Conservation (phyloP, 2,888 invertebrate species). For the Ctenicera cuprea region DNA sequence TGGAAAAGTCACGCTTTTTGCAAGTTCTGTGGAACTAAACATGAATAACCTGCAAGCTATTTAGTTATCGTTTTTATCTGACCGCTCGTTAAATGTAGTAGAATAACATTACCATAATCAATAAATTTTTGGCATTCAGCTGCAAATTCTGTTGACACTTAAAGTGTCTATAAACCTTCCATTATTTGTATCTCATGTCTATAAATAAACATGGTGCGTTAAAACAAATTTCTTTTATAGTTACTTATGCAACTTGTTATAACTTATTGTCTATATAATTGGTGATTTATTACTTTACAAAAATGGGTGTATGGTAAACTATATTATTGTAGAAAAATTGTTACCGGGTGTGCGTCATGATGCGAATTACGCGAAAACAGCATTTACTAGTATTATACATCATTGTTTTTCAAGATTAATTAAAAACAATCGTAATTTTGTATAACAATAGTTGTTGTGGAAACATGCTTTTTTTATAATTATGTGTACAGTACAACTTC, state of each 20-base stretch:
- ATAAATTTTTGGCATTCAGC: slow-evolving; percentile 16
- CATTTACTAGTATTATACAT: too few species aligned
- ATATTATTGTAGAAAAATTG: too few species aligned
- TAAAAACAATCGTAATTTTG: too few species aligned
- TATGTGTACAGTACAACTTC: too few species aligned
- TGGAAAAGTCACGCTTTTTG: slow-evolving; percentile 32
- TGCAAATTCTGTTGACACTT: slow-evolving; percentile 17
- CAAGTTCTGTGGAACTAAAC: slow-evolving; percentile 26
- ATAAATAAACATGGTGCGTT: slow-evolving; percentile 37
- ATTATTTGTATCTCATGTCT: slow-evolving; percentile 28
- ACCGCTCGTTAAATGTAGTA: neutral
- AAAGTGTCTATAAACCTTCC: slow-evolving; percentile 15
- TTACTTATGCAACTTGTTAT: slow-evolving; percentile 30
- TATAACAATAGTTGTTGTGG: too few species aligned
- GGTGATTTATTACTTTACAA: slow-evolving; percentile 15
- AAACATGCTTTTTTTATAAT: too few species aligned
- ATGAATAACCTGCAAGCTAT: slow-evolving; percentile 26
- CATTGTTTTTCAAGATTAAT: too few species aligned
- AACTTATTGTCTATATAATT: slow-evolving; percentile 8
- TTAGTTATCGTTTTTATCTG: slow-evolving; percentile 8
- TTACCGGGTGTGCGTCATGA: too few species aligned
- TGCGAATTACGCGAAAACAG: too few species aligned
- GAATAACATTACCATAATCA: neutral
- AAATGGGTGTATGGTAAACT: too few species aligned
- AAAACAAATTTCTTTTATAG: neutral